Conservation (phyloP, 2,888 invertebrate species). For the Baronia brevicornis region DNA sequence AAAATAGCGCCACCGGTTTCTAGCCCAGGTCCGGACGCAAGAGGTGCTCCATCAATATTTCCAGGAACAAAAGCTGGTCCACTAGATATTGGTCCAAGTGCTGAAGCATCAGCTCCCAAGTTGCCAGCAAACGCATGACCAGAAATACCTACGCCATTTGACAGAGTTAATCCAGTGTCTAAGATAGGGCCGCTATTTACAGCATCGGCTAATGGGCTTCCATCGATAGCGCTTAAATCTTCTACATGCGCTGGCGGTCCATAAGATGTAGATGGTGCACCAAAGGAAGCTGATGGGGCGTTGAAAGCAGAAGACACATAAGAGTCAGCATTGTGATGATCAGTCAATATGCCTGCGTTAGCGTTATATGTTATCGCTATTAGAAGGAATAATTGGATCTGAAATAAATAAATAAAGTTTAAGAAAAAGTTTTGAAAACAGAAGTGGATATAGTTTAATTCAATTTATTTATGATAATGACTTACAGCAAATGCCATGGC, state of each 20-base stretch:
- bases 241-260: conserved; percentile 30
- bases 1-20: conserved; percentile 13
- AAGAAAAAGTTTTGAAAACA: conserved; percentile 5
- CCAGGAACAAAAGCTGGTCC: conserved; percentile 9
- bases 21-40: conserved; percentile 2
- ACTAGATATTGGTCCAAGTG: conserved; percentile 12
- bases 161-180: conserved; percentile 10
- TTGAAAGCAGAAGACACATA: conserved; percentile 46
- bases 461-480: conserved; percentile 25
- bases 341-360: conserved; percentile 44
- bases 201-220: conserved; percentile 14
- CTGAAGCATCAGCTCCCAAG: conserved; percentile 8
- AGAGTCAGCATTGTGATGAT: conserved; percentile 44
- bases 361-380: conserved; percentile 50
- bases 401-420: conserved; percentile 38
- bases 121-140: conserved; percentile 15
- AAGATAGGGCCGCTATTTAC: conserved; percentile 13
- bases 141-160: conserved; percentile 17
- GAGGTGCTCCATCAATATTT: conserved; percentile 5
- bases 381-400: conserved; percentile 55
- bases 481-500: conserved; percentile 73
- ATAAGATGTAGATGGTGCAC: conserved; percentile 49
- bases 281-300: conserved; percentile 57
- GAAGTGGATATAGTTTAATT: conserved; percentile 7
- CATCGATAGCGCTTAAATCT: conserved; percentile 16